phyloP scores from a whole-genome alignment of 2,797 vertebrate species.

The Mormyrops attenuatus region DNA sequence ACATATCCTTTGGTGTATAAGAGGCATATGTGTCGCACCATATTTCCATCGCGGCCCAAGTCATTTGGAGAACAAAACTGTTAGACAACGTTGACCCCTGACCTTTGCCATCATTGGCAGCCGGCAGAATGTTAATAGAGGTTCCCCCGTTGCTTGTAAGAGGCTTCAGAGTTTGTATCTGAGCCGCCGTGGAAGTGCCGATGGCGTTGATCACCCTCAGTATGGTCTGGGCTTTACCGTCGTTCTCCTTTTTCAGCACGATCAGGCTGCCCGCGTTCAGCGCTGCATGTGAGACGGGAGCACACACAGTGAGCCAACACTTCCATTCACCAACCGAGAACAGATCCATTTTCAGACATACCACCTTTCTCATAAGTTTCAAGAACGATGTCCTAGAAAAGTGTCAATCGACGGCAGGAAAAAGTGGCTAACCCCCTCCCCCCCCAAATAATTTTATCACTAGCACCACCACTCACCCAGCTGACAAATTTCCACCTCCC shows the following conservation, averaged over 20 bases:
- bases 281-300: background rate
- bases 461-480: background rate
- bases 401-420: background rate
- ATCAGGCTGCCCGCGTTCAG: background rate
- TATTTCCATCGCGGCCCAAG: background rate
- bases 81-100: background rate
- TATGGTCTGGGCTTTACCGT: background rate
- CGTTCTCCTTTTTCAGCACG: background rate
- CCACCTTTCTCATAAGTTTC: background rate
- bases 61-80: background rate
- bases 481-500: background rate
- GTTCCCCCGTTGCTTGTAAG: constrained; percentile 57
- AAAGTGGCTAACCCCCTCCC: background rate
- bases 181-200: constrained; percentile 46
- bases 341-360: background rate
- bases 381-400: background rate
- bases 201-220: constrained; percentile 58
- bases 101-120: constrained; percentile 4
- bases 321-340: background rate
- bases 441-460: background rate
- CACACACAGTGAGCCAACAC: background rate
- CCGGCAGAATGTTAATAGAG: constrained; percentile 29
- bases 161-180: constrained; percentile 45
- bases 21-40: background rate
- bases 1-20: background rate